Base-by-base conservation (phyloP, 2,888 invertebrate genomes). In the Orthosia cruda region DNA sequence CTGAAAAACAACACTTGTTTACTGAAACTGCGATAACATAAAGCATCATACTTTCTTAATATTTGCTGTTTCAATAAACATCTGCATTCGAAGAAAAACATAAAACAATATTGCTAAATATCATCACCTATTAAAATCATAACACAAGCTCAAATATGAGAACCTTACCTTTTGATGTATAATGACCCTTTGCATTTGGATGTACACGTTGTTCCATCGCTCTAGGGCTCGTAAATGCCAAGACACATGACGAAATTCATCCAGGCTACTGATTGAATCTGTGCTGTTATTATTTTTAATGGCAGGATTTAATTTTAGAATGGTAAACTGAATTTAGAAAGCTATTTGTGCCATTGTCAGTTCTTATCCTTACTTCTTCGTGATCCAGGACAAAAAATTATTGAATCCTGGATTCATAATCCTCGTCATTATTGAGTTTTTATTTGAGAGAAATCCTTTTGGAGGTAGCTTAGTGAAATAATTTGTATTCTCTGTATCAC, bases 201-300 rank as follows among this genome's bases (percentile, higher is more conserved):
- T 81, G 78, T 64, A 58, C 69, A 79, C 74, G 69, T 54, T 61
- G 73, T 57, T 74, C 47, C 71, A 71, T 69, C 71, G 81, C 83
- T 82, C 65, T 68, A 80, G 83, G 83, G 83, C 71, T 40, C 55
- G 62, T 80, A 76, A 83, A 83, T 83, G 83, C 73, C 83, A 83
- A 64, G 80, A 69, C 52, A 71, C 40, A 55, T 83, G 80, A 73
- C 70, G 83, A 83, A 83, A 83, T 69, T 20, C 23, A 68, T 66
- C 68, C 66, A 71, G 69, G 81, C 71, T 74, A 83, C 76, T 71
- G 80, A 76, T 80, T 62, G 40, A 59, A 82, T 74, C 69, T 74
- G 47, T 32, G 12, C 40, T 59, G 68, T 18, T 64, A 47, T 74
- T 57, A 18, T 71, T 63, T 74, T 62, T 55, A 76, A 58, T 71